These are phyloP conservation scores for Gadopsis marmoratus DNA, from an alignment of 2,797 vertebrate species.

Conservation along the genomic window DNA sequence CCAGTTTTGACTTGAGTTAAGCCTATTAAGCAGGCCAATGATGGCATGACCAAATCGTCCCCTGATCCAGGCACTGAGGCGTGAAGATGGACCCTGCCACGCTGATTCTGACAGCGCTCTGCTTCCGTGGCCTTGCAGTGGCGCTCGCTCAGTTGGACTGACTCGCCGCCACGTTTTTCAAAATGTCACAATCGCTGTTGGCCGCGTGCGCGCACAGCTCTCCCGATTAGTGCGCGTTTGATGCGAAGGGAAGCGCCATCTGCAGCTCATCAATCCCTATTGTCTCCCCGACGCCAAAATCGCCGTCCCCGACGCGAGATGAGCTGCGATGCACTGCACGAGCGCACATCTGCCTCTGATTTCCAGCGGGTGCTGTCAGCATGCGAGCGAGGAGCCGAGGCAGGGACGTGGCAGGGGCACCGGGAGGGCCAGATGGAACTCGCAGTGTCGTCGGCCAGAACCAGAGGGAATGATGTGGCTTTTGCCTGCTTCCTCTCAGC, in stretches of 20 bases:
- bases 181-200: constrained; percentile 6
- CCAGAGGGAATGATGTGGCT: constrained; percentile 70
- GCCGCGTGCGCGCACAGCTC: neutral
- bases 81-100: neutral
- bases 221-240: constrained; percentile 21
- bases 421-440: constrained; percentile 71
- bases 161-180: neutral
- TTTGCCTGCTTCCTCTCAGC: constrained; percentile 58
- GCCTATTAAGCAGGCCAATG: neutral
- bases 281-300: constrained; percentile 56
- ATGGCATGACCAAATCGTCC: neutral
- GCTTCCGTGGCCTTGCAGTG: neutral
- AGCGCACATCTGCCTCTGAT: constrained; percentile 79
- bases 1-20: neutral
- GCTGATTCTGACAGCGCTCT: neutral
- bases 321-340: constrained; percentile 40
- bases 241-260: constrained; percentile 49
- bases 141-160: neutral
- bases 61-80: constrained; percentile 17
- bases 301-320: constrained; percentile 55
- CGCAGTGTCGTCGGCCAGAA: constrained; percentile 59
- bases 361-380: constrained; percentile 67
- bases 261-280: constrained; percentile 65
- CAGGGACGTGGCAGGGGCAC: constrained; percentile 77
- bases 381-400: constrained; percentile 64